These are phyloP conservation scores for Hucho hucho DNA, from an alignment of 2,113 vertebrate species.

Conservation along the genomic window DNA sequence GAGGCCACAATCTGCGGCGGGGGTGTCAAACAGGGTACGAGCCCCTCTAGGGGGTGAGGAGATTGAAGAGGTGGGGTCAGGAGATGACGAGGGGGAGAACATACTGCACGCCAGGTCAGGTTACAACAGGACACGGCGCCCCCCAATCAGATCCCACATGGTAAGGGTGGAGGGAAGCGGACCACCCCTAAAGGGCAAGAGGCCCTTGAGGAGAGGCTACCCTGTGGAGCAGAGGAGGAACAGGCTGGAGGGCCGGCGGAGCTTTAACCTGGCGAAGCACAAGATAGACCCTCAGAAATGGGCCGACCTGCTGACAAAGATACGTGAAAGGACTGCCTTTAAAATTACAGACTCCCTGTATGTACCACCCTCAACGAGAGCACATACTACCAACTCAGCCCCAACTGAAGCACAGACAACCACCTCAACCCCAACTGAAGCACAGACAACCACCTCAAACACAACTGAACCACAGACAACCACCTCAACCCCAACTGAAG, in stretches of 20 bases:
- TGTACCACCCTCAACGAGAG: not conserved
- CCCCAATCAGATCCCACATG: conserved; percentile 22
- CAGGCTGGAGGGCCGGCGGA: conserved; percentile 77
- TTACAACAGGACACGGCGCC: conserved; percentile 25
- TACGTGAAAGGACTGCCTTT: conserved; percentile 78
- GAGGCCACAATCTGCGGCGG: conserved; percentile 73
- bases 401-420: not conserved
- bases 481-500: too few species aligned
- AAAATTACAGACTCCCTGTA: conserved; percentile 19
- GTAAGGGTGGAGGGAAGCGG: conserved; percentile 22
- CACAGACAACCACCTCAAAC: too few species aligned
- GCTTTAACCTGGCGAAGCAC: conserved; percentile 77
- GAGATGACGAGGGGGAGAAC: conserved; percentile 52
- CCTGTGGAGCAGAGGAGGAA: conserved; percentile 72
- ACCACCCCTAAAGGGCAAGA: conserved; percentile 35
- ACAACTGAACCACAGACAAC: too few species aligned
- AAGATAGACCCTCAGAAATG: conserved; percentile 88
- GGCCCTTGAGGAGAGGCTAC: conserved; percentile 25
- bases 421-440: too few species aligned
- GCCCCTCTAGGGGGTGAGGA: conserved; percentile 51
- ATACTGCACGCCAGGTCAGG: conserved; percentile 6
- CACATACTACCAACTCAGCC: not conserved
- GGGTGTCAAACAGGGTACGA: conserved; percentile 62
- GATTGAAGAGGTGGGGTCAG: conserved; percentile 23
- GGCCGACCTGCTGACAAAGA: conserved; percentile 88